Base-by-base conservation (phyloP, 2,888 invertebrate species). In the Mimachlamys varia region DNA sequence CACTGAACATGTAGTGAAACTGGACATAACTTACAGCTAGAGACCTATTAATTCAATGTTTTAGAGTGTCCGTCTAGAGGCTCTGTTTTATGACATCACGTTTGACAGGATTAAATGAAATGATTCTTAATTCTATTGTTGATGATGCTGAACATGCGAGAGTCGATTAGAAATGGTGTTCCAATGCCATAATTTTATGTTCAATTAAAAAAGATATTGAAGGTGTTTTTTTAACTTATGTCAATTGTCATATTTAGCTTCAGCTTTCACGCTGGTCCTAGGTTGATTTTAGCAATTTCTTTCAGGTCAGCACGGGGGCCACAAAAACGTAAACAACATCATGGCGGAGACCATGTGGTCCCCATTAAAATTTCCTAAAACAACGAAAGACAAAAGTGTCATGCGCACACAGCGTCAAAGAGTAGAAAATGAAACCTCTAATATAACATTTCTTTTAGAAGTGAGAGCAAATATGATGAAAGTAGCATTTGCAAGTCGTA, bases 311-410 rank as follows among this genome's bases (percentile, higher is more conserved):
- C 87, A 15, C n/a, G n/a, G n/a, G n/a, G n/a, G n/a, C n/a, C n/a
- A 44, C 44, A n/a, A 5, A 33, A 58, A 55, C 55, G n/a, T 53
- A n/a, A 88, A 50, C 88, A 88, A 53, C 88, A 53, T 50, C 88
- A 88, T 53, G 88, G 50, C 88, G 88, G 49, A 53, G 88, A 22
- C 50, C 88, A 50, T 53, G 49, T 88, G 49, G 38, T 49, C 88
- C 17, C 33, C 76, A 88, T 50, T 15, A 33, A 53, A 50, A 22
- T 88, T 27, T 19, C 15, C 33, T n/a, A 0, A 37, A 33, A 38
- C 15, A 50, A 53, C 44, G 17, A 49, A 88, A 49, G 50, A 88
- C n/a, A 27, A 2, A 22, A 12, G 27, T 76, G 76, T 33, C 76
- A 76, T 10, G 76, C 27, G 1, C 33, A 76, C 10, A 10, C 33